Evolutionary conservation across 1,140 invertebrate species (phyloP).

Genomic region (Eubasilissa regina): DNA sequence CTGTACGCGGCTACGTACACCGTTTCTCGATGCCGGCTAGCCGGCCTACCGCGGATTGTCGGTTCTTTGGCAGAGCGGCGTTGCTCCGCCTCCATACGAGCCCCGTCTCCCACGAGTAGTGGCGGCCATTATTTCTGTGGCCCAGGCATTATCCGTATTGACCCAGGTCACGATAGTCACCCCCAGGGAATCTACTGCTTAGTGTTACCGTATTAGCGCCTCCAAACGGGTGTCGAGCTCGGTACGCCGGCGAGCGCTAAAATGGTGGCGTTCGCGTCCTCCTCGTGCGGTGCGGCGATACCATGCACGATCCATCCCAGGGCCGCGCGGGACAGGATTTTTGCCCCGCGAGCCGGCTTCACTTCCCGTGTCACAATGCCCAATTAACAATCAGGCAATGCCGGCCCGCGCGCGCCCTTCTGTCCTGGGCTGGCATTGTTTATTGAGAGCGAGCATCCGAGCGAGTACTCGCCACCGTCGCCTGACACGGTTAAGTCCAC

Average conservation of each 20-base stretch:
- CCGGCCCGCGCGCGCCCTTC: not conserved
- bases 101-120: constrained; percentile 57
- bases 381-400: too few relatives aligned
- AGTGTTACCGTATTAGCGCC: too few relatives aligned
- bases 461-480: not conserved
- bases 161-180: not conserved
- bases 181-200: not conserved
- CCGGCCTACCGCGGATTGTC: too few relatives aligned
- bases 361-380: constrained; percentile 29
- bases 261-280: too few relatives aligned
- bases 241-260: not conserved
- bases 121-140: constrained; percentile 37
- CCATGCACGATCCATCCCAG: too few relatives aligned
- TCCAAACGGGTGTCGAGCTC: too few relatives aligned
- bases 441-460: not conserved
- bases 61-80: constrained; percentile 50
- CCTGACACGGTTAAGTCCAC: not conserved
- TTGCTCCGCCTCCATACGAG: constrained; percentile 60
- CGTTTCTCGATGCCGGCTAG: too few relatives aligned
- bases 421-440: not conserved
- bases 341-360: too few relatives aligned
- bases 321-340: too few relatives aligned
- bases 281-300: too few relatives aligned
- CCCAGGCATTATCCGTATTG: too few relatives aligned
- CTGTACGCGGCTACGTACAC: too few relatives aligned